Conservation (phyloP, 2,797 vertebrate genomes). For the Uromys caudimaculatus region DNA sequence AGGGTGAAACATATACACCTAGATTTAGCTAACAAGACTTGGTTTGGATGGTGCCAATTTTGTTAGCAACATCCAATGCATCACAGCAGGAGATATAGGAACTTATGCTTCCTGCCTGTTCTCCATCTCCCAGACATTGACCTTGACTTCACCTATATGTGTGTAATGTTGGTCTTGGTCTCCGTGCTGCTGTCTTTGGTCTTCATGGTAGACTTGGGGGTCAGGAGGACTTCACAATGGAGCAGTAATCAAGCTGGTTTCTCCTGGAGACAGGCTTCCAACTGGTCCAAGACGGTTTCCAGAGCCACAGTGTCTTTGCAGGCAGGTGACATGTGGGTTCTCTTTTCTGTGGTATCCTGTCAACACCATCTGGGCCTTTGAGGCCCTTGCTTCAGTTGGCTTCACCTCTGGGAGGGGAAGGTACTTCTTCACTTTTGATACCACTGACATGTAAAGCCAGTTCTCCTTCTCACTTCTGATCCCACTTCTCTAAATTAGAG, state of each 20-base stretch:
- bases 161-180: neutral
- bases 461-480: neutral
- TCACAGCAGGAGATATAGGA: too few relatives aligned
- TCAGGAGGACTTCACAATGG: neutral
- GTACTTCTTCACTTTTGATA: neutral
- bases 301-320: neutral
- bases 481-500: neutral
- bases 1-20: neutral
- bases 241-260: neutral
- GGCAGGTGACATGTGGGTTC: neutral
- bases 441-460: too few relatives aligned
- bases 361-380: neutral
- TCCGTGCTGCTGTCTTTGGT: neutral
- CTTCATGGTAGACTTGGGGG: neutral
- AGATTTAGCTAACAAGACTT: neutral
- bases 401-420: neutral
- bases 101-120: neutral
- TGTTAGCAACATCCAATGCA: neutral
- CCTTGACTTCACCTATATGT: neutral
- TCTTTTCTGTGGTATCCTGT: neutral
- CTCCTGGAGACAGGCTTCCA: neutral
- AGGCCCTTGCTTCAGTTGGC: neutral
- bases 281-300: neutral
- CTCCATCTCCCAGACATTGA: too few relatives aligned
- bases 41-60: neutral